These are phyloP conservation scores for Hystrix brachyura DNA, from an alignment of 2,113 vertebrate genomes.

Conservation along the genomic window DNA sequence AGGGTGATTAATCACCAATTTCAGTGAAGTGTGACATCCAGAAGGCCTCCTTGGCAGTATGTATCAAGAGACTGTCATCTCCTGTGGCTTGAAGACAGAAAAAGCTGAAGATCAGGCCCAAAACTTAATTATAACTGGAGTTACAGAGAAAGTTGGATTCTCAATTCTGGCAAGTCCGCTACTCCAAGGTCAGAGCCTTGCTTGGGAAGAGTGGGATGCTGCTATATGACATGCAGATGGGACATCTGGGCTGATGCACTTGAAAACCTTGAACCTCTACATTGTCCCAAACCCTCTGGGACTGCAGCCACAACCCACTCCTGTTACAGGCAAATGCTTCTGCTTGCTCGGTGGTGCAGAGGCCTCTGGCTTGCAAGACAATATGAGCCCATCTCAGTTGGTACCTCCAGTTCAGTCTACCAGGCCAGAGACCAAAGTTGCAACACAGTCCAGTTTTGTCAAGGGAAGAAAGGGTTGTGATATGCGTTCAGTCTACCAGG, in stretches of 20 bases:
- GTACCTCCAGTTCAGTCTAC: background rate
- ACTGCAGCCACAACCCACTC: background rate
- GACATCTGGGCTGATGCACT: background rate
- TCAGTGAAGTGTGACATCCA: background rate
- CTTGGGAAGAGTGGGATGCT: background rate
- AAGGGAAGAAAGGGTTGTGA: background rate
- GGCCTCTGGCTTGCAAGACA: background rate
- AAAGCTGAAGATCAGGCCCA: background rate
- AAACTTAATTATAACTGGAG: background rate
- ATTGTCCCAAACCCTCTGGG: background rate
- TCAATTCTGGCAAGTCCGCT: background rate
- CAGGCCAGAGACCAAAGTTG: background rate
- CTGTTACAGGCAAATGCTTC: background rate
- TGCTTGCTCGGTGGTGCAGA: background rate
- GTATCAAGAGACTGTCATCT: slow-evolving; percentile 28
- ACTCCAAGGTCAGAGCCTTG: background rate
- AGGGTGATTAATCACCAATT: background rate
- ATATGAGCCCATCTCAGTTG: background rate
- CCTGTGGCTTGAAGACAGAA: background rate
- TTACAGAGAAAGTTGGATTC: background rate
- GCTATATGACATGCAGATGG: background rate
- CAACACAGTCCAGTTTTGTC: background rate
- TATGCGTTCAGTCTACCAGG: too few species aligned
- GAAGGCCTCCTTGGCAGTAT: background rate
- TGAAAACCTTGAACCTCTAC: background rate